Base-by-base conservation (phyloP, 1,140 invertebrate genomes). In the Drosophila subpulchrella region DNA sequence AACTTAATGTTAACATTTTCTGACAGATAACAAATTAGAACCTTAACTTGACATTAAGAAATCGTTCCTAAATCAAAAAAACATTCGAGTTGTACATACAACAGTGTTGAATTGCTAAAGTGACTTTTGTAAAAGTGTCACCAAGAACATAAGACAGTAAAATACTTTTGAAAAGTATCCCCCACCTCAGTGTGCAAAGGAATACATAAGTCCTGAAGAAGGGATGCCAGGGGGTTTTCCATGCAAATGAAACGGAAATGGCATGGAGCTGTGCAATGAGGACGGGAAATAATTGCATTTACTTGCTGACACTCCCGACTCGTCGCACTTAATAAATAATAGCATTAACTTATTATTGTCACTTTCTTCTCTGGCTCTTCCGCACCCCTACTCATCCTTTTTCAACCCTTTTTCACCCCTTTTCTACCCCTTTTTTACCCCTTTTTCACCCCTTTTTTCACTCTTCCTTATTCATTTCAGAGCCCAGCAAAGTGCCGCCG, bases 401-500 rank as follows among this genome's bases (percentile, higher is more conserved):
- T 27, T 5, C 27, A 27, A 3, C 27, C 27, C 27, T 27, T 27
- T 27, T 10, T 81, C 81, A 91, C 54, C 15, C 53, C 5, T 17
- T 27, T 51, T 48, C 8, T 4, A 20, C 20, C 20, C 20, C 20
- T 20, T 20, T 20, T 20, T 20, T 2, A 20, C 20, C 20, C 20
- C 20, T 20, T 78, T 20, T 60, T 51, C 53, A n/a, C 39, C 38
- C 51, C 59, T 55, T 54, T 47, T 30, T 51, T 57, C 10, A 46
- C 81, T 86, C 12, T 78, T 77, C 91, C 17, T 51, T 8, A 58
- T 20, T 60, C 1, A 3, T 90, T 89, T 12, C 75, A 91, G 90
- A 36, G 85, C 85, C 5, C 85, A 88, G 47, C 75, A 92, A 91
- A 67, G 86, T 91, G 39, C 94, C 94, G 42, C 96, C 96, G 1